Conservation (phyloP, 1,140 invertebrate species). For the Penaeus chinensis region DNA sequence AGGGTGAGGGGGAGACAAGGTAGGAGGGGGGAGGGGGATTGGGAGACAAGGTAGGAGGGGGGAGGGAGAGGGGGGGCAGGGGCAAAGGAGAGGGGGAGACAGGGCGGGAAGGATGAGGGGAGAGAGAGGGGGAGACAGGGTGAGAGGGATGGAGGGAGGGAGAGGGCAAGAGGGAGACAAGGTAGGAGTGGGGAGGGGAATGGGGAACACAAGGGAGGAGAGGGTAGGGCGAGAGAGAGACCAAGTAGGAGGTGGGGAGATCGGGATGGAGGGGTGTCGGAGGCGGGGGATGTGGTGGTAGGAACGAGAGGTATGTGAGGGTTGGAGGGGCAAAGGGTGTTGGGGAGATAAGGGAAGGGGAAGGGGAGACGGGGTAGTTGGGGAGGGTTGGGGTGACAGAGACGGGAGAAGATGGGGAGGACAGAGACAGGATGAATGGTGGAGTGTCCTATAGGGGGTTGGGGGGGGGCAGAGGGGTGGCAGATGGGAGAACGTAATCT, state of each 20-base stretch:
- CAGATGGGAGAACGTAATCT: not conserved
- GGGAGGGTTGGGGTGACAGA: not conserved
- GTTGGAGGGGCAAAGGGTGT: no score
- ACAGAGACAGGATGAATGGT: not conserved
- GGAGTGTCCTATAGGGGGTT: not conserved
- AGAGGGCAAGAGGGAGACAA: not conserved
- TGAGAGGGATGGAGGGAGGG: not conserved
- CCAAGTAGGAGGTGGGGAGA: constrained; percentile 4
- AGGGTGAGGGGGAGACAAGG: not conserved
- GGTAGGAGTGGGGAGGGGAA: no score
- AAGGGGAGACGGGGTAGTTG: not conserved
- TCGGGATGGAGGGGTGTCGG: no score
- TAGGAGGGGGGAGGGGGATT: not conserved
- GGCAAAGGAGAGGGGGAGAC: not conserved
- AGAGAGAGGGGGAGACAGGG: not conserved
- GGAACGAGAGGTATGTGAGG: no score
- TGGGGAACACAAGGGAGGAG: not conserved
- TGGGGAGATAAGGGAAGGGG: not conserved
- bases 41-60: not conserved
- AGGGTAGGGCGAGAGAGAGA: not conserved
- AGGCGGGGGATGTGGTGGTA: no score
- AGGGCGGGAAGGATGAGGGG: not conserved
- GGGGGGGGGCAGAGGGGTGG: not conserved
- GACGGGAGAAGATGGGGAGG: not conserved
- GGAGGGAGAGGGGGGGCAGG: not conserved